Evolutionary conservation across 2,113 vertebrate species (phyloP).

Genomic region (Melanotaenia duboulayi): DNA sequence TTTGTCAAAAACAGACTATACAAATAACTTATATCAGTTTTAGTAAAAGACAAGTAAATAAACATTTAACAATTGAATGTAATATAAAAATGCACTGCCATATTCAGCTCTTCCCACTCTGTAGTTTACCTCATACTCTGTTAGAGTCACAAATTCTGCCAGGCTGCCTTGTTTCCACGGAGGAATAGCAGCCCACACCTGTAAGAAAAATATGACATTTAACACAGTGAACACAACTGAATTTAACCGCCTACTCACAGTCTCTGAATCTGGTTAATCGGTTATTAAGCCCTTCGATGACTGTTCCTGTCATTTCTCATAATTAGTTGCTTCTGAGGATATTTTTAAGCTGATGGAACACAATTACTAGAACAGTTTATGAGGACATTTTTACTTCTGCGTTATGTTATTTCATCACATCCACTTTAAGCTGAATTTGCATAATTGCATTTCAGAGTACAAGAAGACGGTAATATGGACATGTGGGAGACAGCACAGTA

Average conservation of each 20-base stretch:
- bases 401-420: constrained; percentile 38
- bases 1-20: not conserved
- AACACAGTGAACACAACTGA: constrained; percentile 29
- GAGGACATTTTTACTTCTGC: not conserved
- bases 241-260: constrained; percentile 30
- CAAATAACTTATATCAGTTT: not conserved
- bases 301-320: constrained; percentile 18
- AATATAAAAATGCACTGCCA: not conserved
- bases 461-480: constrained; percentile 27
- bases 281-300: constrained; percentile 18
- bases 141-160: constrained; percentile 91
- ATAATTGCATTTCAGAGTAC: constrained; percentile 27
- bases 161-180: constrained; percentile 96
- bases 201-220: constrained; percentile 51
- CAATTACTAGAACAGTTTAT: constrained; percentile 3
- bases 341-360: constrained; percentile 9
- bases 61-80: not conserved
- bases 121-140: constrained; percentile 90
- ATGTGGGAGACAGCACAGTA: constrained; percentile 22
- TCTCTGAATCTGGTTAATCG: constrained; percentile 27
- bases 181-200: constrained; percentile 95
- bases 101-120: not conserved
- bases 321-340: constrained; percentile 27
- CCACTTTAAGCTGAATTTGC: constrained; percentile 16
- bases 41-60: not conserved